Evolutionary conservation across 2,113 vertebrate genomes (phyloP).

Genomic region (Mobula birostris): DNA sequence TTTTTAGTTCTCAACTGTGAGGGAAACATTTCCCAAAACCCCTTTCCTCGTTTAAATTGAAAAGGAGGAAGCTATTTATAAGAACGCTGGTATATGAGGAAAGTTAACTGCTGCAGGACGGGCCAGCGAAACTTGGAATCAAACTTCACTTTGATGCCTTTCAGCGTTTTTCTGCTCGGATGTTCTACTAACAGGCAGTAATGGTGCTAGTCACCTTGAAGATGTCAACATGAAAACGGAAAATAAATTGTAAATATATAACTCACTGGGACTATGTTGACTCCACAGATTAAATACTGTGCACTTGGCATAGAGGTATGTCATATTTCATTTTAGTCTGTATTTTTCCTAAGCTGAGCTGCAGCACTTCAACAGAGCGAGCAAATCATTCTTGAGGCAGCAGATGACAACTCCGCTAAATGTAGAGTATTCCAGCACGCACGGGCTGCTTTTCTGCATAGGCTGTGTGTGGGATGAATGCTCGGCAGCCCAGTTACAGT

Average conservation of each 20-base stretch:
- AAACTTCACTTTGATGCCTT: not conserved
- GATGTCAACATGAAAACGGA: not conserved
- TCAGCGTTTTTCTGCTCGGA: not conserved
- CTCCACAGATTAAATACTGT: not conserved
- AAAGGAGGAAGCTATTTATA: not conserved
- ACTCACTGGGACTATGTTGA: not conserved
- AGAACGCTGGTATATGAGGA: not conserved
- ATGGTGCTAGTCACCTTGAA: not conserved
- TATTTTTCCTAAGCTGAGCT: not conserved
- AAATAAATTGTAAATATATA: not conserved
- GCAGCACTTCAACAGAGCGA: not conserved
- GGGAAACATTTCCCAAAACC: not conserved
- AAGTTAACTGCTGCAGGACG: not conserved
- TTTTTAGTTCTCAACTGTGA: not conserved
- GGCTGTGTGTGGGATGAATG: conserved; percentile 28
- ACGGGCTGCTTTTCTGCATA: not conserved
- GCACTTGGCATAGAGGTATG: not conserved
- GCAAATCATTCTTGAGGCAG: conserved; percentile 15
- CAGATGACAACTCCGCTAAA: not conserved
- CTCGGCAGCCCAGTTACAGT: conserved; percentile 11
- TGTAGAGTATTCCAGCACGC: not conserved
- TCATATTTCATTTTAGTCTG: not conserved
- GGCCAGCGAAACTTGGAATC: not conserved
- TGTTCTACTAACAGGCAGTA: not conserved
- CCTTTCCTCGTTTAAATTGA: not conserved